Conservation (phyloP, 2,113 vertebrate genomes). For the Eolophus roseicapilla region DNA sequence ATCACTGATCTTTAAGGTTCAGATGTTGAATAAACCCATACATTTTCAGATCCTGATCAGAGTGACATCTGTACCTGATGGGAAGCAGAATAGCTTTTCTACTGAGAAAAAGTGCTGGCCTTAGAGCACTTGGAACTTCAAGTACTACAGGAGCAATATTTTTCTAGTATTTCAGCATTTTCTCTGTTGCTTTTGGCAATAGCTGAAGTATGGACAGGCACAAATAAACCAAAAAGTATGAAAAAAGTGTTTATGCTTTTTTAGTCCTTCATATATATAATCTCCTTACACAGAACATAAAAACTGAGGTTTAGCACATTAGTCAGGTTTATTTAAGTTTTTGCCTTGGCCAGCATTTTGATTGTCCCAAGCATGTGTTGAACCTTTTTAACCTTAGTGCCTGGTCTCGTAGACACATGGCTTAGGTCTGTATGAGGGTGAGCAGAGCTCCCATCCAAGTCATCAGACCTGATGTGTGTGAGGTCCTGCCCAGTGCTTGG, state of each 20-base stretch:
- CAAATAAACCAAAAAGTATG: slow-evolving; percentile 9
- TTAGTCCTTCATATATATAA: slow-evolving; percentile 7
- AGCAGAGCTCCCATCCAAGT: not conserved
- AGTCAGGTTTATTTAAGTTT: slow-evolving; percentile 36
- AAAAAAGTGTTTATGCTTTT: slow-evolving; percentile 30
- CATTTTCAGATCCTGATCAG: not conserved
- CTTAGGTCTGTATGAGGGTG: not conserved
- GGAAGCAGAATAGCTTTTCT: not conserved
- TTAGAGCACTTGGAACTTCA: not conserved
- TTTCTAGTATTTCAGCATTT: slow-evolving; percentile 43
- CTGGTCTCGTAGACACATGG: not conserved
- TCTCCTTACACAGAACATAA: slow-evolving; percentile 9
- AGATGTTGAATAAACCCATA: not conserved
- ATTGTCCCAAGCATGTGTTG: not conserved
- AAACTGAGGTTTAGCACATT: slow-evolving; percentile 49
- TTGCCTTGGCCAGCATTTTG: not conserved
- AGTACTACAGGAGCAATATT: not conserved
- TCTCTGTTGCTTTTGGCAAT: slow-evolving; percentile 45
- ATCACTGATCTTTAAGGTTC: not conserved
- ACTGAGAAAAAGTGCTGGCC: not conserved
- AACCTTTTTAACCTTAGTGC: not conserved
- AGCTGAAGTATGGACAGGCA: not conserved
- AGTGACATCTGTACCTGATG: not conserved
- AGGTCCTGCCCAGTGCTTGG: not conserved
- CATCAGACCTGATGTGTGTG: rapidly evolving